Evolutionary conservation across 2,113 vertebrate species (phyloP).

Genomic region (Cheirogaleus medius): DNA sequence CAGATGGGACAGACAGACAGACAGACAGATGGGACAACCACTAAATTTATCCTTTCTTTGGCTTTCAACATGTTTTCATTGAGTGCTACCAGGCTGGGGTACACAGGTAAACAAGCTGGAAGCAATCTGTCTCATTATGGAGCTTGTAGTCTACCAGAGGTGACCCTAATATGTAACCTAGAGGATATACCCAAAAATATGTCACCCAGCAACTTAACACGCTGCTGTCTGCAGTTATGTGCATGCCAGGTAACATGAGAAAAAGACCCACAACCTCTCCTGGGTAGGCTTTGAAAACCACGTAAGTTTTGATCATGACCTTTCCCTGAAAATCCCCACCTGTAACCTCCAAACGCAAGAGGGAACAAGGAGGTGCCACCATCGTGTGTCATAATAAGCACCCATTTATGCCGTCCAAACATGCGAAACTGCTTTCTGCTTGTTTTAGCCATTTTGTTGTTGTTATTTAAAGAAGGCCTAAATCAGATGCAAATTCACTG

Average conservation of each 20-base stretch:
- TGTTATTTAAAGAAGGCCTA: background rate
- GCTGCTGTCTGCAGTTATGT: background rate
- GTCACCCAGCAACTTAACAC: background rate
- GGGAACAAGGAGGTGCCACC: background rate
- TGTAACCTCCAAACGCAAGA: background rate
- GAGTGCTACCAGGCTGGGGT: background rate
- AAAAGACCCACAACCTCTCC: background rate
- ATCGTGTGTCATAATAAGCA: background rate
- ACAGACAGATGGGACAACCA: background rate
- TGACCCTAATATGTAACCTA: background rate
- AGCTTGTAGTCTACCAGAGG: background rate
- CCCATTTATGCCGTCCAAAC: background rate
- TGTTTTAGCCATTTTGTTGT: background rate
- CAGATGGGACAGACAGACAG: background rate
- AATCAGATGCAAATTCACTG: background rate
- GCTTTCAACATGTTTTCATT: background rate
- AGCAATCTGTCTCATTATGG: background rate
- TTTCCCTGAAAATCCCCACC: background rate
- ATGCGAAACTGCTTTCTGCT: background rate
- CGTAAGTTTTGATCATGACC: background rate
- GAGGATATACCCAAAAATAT: background rate
- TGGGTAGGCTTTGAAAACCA: background rate
- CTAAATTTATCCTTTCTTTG: background rate
- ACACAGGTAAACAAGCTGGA: background rate
- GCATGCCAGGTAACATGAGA: background rate